A percentile compares a stretch with the other conserved stretches of the same genome.
phyloP scores from a whole-genome alignment of 2,797 vertebrate species.

The Cirrhinus molitorella region DNA sequence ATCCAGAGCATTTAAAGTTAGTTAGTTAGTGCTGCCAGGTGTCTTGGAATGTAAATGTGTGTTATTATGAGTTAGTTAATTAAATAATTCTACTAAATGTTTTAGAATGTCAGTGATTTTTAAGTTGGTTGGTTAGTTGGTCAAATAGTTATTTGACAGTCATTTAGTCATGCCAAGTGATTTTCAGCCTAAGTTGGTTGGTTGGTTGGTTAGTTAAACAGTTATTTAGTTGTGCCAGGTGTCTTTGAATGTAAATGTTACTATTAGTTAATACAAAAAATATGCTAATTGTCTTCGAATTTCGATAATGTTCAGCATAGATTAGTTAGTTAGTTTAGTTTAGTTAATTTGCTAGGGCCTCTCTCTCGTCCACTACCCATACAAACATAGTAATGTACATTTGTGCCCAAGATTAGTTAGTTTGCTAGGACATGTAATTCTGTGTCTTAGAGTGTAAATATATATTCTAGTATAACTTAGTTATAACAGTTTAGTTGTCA shows the following conservation, averaged over 20 bases:
- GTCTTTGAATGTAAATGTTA: too few relatives aligned
- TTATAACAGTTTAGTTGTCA: not conserved
- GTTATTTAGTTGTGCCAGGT: not conserved
- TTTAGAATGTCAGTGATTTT: too few relatives aligned
- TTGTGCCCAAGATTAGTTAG: not conserved
- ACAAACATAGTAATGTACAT: not conserved
- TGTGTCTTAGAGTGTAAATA: not conserved
- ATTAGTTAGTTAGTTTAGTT: not conserved
- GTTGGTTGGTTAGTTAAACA: not conserved
- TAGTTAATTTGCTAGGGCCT: not conserved
- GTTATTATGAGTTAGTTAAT: not conserved
- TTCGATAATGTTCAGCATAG: not conserved
- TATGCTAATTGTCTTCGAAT: not conserved
- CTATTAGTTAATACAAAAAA: not conserved
- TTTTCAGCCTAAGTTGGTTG: not conserved
- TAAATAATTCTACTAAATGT: too few relatives aligned
- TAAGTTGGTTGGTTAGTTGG: not conserved
- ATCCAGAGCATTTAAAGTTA: too few relatives aligned
- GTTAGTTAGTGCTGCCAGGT: not conserved
- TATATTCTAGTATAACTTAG: not conserved
- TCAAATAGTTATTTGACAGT: not conserved
- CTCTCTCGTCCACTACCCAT: too few relatives aligned
- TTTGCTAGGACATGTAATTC: too few relatives aligned
- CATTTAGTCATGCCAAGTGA: too few relatives aligned
- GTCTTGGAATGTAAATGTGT: not conserved